Percentiles rank a stretch among this genome's conserved stretches.
phyloP scores from a whole-genome alignment of 2,888 invertebrate species.

The Pollenia labialis region DNA sequence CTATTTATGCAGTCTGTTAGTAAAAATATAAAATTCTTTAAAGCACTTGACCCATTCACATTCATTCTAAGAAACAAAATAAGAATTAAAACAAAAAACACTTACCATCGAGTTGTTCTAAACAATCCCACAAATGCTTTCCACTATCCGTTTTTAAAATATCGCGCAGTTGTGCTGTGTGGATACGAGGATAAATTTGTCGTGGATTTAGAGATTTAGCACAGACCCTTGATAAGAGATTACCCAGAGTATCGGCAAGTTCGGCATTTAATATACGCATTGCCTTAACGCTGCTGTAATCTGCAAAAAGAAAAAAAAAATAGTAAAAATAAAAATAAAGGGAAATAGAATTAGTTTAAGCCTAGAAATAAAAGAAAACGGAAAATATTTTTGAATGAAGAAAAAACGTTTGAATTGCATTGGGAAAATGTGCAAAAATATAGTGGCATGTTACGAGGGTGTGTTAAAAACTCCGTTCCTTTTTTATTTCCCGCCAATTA shows the following conservation, averaged over 20 bases:
- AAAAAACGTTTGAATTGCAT: no score
- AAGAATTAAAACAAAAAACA: slow-evolving; percentile 57
- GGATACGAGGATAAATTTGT: slow-evolving; percentile 88
- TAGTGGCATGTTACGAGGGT: no score
- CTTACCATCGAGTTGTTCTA: slow-evolving; percentile 87
- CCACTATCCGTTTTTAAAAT: slow-evolving; percentile 85
- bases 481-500: no score
- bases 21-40: no score
- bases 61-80: background rate
- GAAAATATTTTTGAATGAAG: no score
- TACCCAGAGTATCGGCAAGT: slow-evolving; percentile 95
- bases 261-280: slow-evolving; percentile 93
- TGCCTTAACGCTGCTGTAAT: slow-evolving; percentile 92
- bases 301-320: slow-evolving; percentile 85
- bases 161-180: slow-evolving; percentile 84
- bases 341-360: background rate
- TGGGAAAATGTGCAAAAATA: no score
- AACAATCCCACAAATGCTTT: slow-evolving; percentile 85
- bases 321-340: background rate
- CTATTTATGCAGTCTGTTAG: no score
- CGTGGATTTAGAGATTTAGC: slow-evolving; percentile 91
- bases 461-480: no score
- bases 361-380: background rate
- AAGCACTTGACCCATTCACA: background rate
- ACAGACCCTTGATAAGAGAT: slow-evolving; percentile 92